Conservation (phyloP, 2,113 vertebrate genomes). For the Thunnus thynnus region DNA sequence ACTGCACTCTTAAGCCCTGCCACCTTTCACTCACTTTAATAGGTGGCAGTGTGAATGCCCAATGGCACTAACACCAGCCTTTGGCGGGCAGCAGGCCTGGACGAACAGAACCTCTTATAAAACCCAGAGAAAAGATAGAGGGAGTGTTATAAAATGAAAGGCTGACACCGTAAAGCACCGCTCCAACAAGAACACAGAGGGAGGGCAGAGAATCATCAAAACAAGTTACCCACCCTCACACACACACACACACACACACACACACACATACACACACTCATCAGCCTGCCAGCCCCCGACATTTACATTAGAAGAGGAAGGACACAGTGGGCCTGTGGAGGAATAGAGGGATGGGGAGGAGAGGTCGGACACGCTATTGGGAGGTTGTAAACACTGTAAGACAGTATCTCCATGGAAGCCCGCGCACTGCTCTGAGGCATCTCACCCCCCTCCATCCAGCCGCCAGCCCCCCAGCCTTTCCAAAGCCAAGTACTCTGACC, state of each 20-base stretch:
- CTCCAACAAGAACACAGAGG: slow-evolving; percentile 64
- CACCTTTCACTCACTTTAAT: slow-evolving; percentile 75
- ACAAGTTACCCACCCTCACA: slow-evolving; percentile 59
- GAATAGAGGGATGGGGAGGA: slow-evolving; percentile 69
- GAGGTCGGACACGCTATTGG: slow-evolving; percentile 74
- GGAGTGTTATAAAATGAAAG: slow-evolving; percentile 71
- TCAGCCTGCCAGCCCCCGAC: slow-evolving; percentile 72
- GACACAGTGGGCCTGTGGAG: slow-evolving; percentile 76
- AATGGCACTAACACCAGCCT: slow-evolving; percentile 62
- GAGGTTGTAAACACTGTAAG: slow-evolving; percentile 84
- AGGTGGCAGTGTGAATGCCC: slow-evolving; percentile 63
- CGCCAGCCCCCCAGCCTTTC: slow-evolving; percentile 62
- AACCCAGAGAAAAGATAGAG: slow-evolving; percentile 57
- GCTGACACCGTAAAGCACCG: slow-evolving; percentile 67
- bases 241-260: slow-evolving; percentile 31
- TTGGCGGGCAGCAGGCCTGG: slow-evolving; percentile 70
- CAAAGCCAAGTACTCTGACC: slow-evolving; percentile 75
- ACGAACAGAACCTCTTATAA: slow-evolving; percentile 72
- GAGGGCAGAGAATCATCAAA: slow-evolving; percentile 71
- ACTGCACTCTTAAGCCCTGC: slow-evolving; percentile 64
- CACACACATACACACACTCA: slow-evolving; percentile 47
- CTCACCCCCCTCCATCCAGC: slow-evolving; percentile 62
- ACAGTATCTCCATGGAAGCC: slow-evolving; percentile 86
- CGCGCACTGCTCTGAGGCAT: slow-evolving; percentile 79
- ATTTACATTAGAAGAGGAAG: slow-evolving; percentile 87